Percentiles rank a stretch among this genome's conserved stretches.
Conservation (phyloP, 2,888 invertebrate genomes). For the Glyphotaelius pellucidus region DNA sequence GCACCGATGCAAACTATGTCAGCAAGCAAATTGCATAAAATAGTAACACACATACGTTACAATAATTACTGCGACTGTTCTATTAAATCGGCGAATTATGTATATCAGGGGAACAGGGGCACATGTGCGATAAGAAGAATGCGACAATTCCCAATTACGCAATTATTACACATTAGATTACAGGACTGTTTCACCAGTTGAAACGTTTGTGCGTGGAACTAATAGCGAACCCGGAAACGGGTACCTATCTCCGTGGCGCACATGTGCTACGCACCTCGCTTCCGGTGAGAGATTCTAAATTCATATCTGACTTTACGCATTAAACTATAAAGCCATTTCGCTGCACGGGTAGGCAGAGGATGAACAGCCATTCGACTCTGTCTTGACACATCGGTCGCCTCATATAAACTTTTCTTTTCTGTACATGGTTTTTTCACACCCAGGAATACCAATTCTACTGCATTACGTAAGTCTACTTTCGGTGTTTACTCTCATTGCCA, state of each 20-base stretch:
- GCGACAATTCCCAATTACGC: not conserved
- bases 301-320: slow-evolving; percentile 10
- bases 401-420: too few species aligned
- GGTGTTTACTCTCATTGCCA: too few species aligned
- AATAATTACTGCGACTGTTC: not conserved
- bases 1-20: slow-evolving; percentile 14
- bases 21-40: not conserved
- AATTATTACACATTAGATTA: not conserved
- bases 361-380: not conserved
- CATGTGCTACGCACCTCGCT: slow-evolving; percentile 39
- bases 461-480: too few species aligned
- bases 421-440: too few species aligned
- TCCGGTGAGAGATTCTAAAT: slow-evolving; percentile 32
- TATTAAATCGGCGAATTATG: not conserved
- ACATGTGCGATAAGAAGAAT: not conserved
- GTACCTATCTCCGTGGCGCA: not conserved
- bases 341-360: not conserved
- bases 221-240: slow-evolving; percentile 10
- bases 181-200: not conserved
- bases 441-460: too few species aligned
- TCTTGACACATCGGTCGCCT: not conserved
- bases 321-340: not conserved
- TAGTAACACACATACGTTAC: not conserved
- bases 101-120: not conserved
- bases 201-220: not conserved